A percentile compares a stretch with the other conserved stretches of the same genome.
Evolutionary conservation across 2,797 vertebrate genomes (phyloP).

Genomic region (Anguilla megastoma): DNA sequence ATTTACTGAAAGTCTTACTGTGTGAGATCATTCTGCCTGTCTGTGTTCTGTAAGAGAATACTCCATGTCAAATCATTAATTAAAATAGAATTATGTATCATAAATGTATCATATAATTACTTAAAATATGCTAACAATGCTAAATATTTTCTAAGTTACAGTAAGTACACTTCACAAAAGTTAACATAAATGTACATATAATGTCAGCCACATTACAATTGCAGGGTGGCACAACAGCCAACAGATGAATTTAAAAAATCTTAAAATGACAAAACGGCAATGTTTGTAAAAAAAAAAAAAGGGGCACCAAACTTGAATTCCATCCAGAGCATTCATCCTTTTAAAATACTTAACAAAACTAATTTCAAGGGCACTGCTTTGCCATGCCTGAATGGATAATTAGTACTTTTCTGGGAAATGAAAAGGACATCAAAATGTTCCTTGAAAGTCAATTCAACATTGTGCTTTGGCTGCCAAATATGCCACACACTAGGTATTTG

Average conservation of each 20-base stretch:
- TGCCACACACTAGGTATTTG: neutral
- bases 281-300: slow-evolving; percentile 63
- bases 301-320: slow-evolving; percentile 70
- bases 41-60: neutral
- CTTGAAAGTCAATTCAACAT: neutral
- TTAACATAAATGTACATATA: too few relatives aligned
- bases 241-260: too few relatives aligned
- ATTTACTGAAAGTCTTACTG: neutral
- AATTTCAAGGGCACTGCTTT: neutral
- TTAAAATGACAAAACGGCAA: slow-evolving; percentile 44
- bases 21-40: neutral
- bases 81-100: too few relatives aligned
- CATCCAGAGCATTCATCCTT: slow-evolving; percentile 71
- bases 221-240: too few relatives aligned
- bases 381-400: neutral
- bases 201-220: too few relatives aligned
- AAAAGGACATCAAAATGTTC: neutral
- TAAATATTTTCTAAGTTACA: too few relatives aligned
- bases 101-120: too few relatives aligned
- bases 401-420: neutral
- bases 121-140: too few relatives aligned
- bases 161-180: too few relatives aligned
- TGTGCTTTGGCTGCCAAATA: neutral
- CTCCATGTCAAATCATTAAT: too few relatives aligned
- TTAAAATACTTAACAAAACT: slow-evolving; percentile 44